Evolutionary conservation across 2,888 invertebrate genomes (phyloP), one percentile per base, ranked within the genome.

Genomic region (Nephrotoma guestfalica): DNA sequence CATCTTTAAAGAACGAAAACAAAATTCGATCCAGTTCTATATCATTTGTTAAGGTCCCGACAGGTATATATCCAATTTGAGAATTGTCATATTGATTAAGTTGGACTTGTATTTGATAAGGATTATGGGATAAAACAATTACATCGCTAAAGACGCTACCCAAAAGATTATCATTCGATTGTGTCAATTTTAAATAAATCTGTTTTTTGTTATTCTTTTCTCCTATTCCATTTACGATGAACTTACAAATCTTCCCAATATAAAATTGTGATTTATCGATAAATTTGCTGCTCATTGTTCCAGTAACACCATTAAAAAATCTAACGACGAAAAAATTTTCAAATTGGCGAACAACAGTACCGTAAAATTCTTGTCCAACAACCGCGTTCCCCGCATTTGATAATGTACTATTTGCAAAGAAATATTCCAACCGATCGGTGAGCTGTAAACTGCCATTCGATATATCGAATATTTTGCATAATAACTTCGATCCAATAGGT

Each of bases 341-440:
- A 40, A 88, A 88, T 5, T 89, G 88, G n/a, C 90, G 90, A 0
- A 91, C 90, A 40, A 91, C 89, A 1, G 90, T 91, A 2, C 92
- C 92, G 0, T 89, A 87, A 83, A 89, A 91, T 1, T 89, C 87
- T 4, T 92, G 90, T 51, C 94, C 94, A 0, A 92, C 88, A 57
- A 91, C 90, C 0, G 93, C 94, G 7, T 93, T 90, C 0, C 92
- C 89, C 85, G 93, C 91, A 1, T 91, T 91, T 0, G 89, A 90
- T 5, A 96, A 90, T 45, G 94, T 90, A 15, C 92, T 92, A 0
- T 93, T 92, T 0, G 93, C 92, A 0, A 93, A 90, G 87, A 96
- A 90, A 9, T 96, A 92, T 2, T 94, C 93, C 3, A 93, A 93
- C 88, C 95, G 95, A 89, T 95, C 90, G 0, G 96, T 96, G 30